Evolutionary conservation across 2,797 vertebrate genomes (phyloP).

Genomic region (Anomalospiza imberbis): DNA sequence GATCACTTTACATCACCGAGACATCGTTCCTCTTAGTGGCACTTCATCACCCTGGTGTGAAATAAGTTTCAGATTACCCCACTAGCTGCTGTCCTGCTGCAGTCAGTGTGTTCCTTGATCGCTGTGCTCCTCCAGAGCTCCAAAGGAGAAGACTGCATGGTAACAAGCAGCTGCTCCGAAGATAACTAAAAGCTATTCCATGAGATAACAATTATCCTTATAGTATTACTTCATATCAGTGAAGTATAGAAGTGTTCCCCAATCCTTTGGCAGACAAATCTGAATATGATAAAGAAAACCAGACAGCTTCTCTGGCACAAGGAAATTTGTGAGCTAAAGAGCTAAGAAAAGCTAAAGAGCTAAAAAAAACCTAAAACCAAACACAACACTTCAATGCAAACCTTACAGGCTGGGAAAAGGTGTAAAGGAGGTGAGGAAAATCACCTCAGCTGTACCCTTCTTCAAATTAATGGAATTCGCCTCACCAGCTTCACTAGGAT

Average conservation of each 20-base stretch:
- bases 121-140: not conserved
- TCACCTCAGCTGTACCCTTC: not conserved
- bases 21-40: not conserved
- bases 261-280: not conserved
- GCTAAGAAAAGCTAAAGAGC: not conserved
- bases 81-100: not conserved
- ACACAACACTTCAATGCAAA: not conserved
- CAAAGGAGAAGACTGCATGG: not conserved
- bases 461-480: not conserved
- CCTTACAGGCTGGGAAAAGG: not conserved
- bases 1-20: not conserved
- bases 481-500: not conserved
- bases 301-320: not conserved
- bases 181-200: not conserved
- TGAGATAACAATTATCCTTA: not conserved
- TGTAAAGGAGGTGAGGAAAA: not conserved
- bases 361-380: not conserved
- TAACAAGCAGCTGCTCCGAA: not conserved
- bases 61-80: not conserved
- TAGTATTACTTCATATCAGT: not conserved
- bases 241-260: not conserved
- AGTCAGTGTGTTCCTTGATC: not conserved
- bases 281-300: not conserved
- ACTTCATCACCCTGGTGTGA: not conserved
- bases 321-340: not conserved